phyloP scores from a whole-genome alignment of 2,113 vertebrate genomes.

The Malurus elegans region DNA sequence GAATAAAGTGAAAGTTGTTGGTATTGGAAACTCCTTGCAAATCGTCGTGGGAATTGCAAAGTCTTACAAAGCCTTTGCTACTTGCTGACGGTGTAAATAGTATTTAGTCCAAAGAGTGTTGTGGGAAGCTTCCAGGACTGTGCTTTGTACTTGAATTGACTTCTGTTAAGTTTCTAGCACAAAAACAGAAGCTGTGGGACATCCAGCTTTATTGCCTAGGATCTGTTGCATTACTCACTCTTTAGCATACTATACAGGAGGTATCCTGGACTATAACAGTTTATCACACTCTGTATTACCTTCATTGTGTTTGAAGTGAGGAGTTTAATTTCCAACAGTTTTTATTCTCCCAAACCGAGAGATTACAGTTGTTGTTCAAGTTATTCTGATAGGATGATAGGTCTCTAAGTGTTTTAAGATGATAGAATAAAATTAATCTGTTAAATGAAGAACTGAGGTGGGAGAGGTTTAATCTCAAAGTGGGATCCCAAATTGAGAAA shows the following conservation, averaged over 20 bases:
- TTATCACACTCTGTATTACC: background rate
- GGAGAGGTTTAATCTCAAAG: background rate
- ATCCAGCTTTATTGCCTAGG: background rate
- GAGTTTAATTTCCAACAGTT: background rate
- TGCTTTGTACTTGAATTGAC: background rate
- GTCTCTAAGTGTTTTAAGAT: background rate
- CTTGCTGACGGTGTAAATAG: background rate
- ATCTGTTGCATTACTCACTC: rapidly evolving
- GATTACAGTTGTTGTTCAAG: background rate
- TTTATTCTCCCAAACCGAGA: background rate
- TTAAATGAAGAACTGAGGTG: background rate
- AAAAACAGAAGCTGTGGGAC: background rate
- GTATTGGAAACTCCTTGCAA: background rate
- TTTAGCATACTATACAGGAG: background rate
- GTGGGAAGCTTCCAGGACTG: background rate
- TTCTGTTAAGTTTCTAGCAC: background rate
- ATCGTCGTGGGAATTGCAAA: background rate
- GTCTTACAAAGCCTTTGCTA: background rate
- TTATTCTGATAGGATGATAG: background rate
- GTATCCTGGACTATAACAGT: background rate
- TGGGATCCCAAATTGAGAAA: background rate
- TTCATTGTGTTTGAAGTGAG: background rate
- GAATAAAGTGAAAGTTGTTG: background rate
- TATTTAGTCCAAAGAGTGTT: background rate
- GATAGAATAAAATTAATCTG: background rate